Percentiles rank a stretch among this genome's conserved stretches.
These are phyloP conservation scores for Tonatia bakeri DNA, from an alignment of 2,113 vertebrate species.

Conservation along the genomic window DNA sequence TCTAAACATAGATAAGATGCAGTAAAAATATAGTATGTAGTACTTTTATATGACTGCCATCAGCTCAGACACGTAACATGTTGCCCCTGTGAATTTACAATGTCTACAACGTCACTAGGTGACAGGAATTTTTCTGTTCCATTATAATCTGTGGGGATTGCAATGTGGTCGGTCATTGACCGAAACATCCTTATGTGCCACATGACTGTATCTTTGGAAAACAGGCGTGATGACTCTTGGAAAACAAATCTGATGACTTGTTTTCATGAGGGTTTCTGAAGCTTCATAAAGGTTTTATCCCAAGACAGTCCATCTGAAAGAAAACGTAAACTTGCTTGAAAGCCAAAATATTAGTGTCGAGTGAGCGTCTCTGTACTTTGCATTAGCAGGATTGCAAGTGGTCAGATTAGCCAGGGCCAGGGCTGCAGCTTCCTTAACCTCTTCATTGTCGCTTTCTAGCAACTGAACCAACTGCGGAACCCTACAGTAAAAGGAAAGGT, in stretches of 20 bases:
- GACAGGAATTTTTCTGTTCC: background rate
- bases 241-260: background rate
- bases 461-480: constrained; percentile 84
- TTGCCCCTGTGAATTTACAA: background rate
- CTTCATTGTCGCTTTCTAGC: constrained; percentile 81
- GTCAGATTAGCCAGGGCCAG: constrained; percentile 87
- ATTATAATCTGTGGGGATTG: background rate
- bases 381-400: constrained; percentile 77
- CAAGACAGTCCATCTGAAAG: background rate
- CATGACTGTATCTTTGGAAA: background rate
- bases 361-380: constrained; percentile 65
- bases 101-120: background rate
- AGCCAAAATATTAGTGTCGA: background rate
- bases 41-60: background rate
- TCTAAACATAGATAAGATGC: background rate
- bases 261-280: background rate
- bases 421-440: constrained; percentile 84
- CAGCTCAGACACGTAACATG: background rate
- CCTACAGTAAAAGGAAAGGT: constrained; percentile 76
- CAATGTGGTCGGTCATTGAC: background rate
- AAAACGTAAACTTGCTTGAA: background rate
- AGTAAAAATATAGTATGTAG: background rate
- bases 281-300: background rate
- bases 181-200: background rate
- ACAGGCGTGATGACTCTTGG: background rate